A percentile compares a stretch with the other conserved stretches of the same genome.
These are phyloP conservation scores for Leptonema lineaticorne DNA, from an alignment of 1,140 invertebrate genomes.

Conservation along the genomic window DNA sequence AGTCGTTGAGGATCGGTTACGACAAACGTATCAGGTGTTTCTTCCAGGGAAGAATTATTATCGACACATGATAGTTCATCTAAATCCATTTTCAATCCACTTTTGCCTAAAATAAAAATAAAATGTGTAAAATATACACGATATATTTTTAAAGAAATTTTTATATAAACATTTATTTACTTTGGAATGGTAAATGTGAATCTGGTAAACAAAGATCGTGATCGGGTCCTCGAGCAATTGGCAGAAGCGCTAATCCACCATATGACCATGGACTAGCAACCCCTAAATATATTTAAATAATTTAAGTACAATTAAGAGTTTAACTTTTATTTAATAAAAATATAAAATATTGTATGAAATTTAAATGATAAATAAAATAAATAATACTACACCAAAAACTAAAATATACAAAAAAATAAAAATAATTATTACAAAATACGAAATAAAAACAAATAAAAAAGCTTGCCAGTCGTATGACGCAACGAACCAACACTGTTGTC, in stretches of 20 bases:
- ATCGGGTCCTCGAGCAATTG: conserved; percentile 35
- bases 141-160: too few relatives aligned
- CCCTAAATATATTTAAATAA: conserved; percentile 11
- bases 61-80: conserved; percentile 47
- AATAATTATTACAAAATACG: background rate
- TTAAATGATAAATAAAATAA: background rate
- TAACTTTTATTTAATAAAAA: background rate
- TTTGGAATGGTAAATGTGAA: conserved; percentile 31
- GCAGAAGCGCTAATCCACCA: conserved; percentile 33
- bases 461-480: conserved; percentile 35
- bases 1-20: conserved; percentile 48
- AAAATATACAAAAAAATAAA: background rate
- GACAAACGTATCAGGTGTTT: conserved; percentile 49
- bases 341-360: background rate
- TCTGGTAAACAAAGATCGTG: conserved; percentile 36
- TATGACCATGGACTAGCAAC: conserved; percentile 34
- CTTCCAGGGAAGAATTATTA: conserved; percentile 48
- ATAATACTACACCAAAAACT: background rate
- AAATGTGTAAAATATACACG: background rate
- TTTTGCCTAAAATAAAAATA: conserved; percentile 28
- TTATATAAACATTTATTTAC: too few relatives aligned
- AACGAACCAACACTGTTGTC: conserved; percentile 30
- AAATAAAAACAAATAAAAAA: conserved; percentile 20
- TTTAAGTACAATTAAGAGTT: background rate
- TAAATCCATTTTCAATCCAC: conserved; percentile 36